Evolutionary conservation across 1,140 invertebrate species (phyloP).

Genomic region (Propsilocerus akamusi): DNA sequence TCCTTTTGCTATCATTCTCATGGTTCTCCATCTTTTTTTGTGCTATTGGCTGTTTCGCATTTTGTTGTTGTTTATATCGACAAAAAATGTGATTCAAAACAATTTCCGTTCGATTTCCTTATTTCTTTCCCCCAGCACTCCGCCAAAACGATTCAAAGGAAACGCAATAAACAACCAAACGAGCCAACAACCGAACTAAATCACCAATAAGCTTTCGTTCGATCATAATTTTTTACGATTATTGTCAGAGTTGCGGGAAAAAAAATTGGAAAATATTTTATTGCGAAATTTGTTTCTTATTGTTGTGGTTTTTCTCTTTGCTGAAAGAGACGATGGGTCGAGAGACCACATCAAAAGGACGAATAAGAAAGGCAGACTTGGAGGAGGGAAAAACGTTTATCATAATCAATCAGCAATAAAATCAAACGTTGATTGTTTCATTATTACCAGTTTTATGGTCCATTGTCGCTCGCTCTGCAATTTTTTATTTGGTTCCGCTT

Average conservation of each 20-base stretch:
- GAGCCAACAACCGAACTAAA: too few species aligned
- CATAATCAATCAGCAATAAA: constrained; percentile 3
- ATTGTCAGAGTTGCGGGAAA: background rate
- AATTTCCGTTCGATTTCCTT: constrained; percentile 3
- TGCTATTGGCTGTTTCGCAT: too few species aligned
- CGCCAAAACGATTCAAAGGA: background rate
- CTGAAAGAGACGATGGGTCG: background rate
- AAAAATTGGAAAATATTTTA: background rate
- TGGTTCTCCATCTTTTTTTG: too few species aligned
- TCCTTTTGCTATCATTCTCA: too few species aligned
- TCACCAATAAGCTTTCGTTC: background rate
- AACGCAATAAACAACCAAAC: background rate
- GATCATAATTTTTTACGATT: constrained; percentile 1
- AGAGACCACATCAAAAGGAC: background rate
- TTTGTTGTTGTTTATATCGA: background rate
- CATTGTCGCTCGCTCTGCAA: too few species aligned
- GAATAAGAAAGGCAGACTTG: background rate
- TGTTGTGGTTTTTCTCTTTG: background rate
- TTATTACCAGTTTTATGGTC: constrained; percentile 3
- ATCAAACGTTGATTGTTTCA: background rate
- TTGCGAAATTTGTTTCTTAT: background rate
- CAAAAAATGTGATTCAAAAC: background rate
- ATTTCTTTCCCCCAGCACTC: background rate
- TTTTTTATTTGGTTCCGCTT: too few species aligned
- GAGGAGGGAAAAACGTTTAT: background rate